Percentiles rank a stretch among this genome's conserved stretches.
Conservation (phyloP, 2,797 vertebrate genomes). For the Ptychobarbus kaznakovi region DNA sequence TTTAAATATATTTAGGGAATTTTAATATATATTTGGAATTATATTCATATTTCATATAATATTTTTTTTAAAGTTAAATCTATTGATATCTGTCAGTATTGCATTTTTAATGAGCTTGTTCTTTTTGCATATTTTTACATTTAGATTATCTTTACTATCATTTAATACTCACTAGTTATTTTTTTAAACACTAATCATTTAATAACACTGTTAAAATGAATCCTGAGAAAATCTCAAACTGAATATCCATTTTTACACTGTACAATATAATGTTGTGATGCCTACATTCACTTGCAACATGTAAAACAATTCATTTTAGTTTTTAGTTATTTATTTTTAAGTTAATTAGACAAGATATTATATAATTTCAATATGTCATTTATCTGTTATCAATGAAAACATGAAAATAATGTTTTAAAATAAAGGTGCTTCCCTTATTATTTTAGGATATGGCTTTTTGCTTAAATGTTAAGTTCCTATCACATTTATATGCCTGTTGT, state of each 20-base stretch:
- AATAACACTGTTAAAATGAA: background rate
- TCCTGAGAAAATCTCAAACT: background rate
- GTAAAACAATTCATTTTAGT: background rate
- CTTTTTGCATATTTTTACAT: background rate
- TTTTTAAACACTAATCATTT: background rate
- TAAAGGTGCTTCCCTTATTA: background rate
- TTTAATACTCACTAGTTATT: background rate
- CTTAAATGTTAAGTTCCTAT: background rate
- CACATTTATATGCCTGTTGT: background rate
- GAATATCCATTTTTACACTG: background rate
- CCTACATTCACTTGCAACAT: background rate
- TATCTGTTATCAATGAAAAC: background rate
- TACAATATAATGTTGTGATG: background rate
- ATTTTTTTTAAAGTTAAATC: too few relatives aligned
- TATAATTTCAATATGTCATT: background rate
- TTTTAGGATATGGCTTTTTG: background rate
- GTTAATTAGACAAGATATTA: background rate
- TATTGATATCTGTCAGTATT: background rate
- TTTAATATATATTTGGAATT: background rate
- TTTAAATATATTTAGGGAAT: background rate
- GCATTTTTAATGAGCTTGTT: background rate
- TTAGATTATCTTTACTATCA: background rate
- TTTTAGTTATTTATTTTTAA: background rate
- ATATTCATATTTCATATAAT: too few relatives aligned
- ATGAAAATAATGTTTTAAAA: conserved; percentile 5